Evolutionary conservation across 1,140 invertebrate genomes (phyloP), one percentile per base, ranked within the genome.

Genomic region (Babylonia areolata): DNA sequence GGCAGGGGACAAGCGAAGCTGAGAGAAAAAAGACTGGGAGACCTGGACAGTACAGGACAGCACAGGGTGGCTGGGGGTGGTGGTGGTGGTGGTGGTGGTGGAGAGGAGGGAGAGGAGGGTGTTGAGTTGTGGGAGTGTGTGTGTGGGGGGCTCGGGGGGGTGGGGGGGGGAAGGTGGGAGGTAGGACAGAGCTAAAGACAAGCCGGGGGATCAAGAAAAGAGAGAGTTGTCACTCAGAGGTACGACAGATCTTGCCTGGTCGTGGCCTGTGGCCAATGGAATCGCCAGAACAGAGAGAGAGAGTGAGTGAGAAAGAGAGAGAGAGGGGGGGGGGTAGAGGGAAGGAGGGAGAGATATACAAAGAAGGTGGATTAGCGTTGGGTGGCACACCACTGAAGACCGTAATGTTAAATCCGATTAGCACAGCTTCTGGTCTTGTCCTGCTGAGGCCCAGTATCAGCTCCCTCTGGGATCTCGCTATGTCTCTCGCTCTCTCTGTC

Each of bases 241-340:
- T 64, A 64, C 58, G 58, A 64, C 15, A 64, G 58, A 64, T 64
- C 0, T 64, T 64, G 17, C 17, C 12, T 51, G 23, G 58, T n/a
- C 58, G 28, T 64, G 58, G 58, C 58, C 28, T 23, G 5, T 23
- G 28, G 58, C 73, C 33, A 75, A 75, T 39, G 73, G 73, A 75
- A n/a, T 39, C 28, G 77, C 6, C 40, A 80, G 42, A 51, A 42
- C 35, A 51, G 78, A 80, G 42, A 54, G 46, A 80, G 78, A 80
- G 78, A 54, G 3, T 31, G 23, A n/a, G 39, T 40, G 23, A 40
- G 64, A 83, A 28, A 83, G 33, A 83, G 37, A n/a, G 64, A 83
- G 64, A 39, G 33, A 83, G 33, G 23, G 81, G 71, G 54, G 40
- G 81, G 1, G 81, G 71, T 1, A 83, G 58, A 71, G 64, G 71